These are phyloP conservation scores for Leucosticte australis DNA, from an alignment of 2,113 vertebrate species.

Conservation along the genomic window DNA sequence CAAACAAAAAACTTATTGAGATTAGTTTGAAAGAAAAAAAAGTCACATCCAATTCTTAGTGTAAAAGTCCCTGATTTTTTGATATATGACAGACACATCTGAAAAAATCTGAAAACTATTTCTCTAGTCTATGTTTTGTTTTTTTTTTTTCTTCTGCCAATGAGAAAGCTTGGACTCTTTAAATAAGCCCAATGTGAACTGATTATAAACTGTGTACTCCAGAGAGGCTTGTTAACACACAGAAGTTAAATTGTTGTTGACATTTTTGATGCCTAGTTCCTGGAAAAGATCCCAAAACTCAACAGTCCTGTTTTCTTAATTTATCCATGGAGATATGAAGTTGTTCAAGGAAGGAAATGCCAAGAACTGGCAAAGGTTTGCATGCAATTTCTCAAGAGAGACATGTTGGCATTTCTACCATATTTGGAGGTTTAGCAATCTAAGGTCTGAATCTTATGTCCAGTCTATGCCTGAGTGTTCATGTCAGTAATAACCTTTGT, in stretches of 20 bases:
- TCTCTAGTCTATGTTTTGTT: not conserved
- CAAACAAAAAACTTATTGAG: not conserved
- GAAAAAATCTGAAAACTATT: not conserved
- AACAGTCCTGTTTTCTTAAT: not conserved
- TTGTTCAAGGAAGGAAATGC: not conserved
- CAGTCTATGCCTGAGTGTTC: not conserved
- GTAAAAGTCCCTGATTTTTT: not conserved
- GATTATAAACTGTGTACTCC: not conserved
- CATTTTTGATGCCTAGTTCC: not conserved
- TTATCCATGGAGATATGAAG: not conserved
- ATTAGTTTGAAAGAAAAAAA: not conserved
- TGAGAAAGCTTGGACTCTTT: not conserved
- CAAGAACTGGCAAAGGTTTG: not conserved
- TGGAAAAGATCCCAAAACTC: not conserved
- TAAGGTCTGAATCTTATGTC: not conserved
- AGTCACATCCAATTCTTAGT: not conserved
- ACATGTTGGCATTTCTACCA: not conserved
- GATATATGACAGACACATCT: not conserved
- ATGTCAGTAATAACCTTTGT: not conserved
- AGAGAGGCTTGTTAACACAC: not conserved
- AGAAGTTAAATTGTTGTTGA: not conserved
- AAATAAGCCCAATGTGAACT: not conserved
- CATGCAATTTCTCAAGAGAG: not conserved
- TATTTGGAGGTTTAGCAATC: not conserved
- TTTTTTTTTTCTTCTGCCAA: not conserved